Conservation (phyloP, 2,888 invertebrate genomes). For the Synanthedon formicaeformis region DNA sequence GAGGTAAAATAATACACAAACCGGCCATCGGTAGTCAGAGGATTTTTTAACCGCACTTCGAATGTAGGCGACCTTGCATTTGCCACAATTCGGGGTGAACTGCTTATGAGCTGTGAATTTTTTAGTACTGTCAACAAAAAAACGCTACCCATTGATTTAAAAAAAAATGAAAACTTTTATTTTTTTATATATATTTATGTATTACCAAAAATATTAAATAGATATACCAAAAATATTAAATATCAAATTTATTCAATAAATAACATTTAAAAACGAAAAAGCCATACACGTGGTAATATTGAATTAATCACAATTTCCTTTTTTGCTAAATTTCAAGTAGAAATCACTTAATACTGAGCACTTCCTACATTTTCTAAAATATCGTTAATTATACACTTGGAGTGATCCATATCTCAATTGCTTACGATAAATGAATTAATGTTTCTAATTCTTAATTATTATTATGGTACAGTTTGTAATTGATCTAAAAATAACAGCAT, state of each 20-base stretch:
- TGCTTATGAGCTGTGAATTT: constrained; percentile 14
- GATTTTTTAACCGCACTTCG: constrained; percentile 14
- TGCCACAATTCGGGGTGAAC: constrained; percentile 55
- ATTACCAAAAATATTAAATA: too few species aligned
- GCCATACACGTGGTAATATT: too few species aligned
- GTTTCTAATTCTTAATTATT: background rate
- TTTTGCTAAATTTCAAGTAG: too few species aligned
- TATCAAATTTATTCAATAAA: too few species aligned
- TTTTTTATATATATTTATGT: too few species aligned
- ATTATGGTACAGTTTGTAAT: background rate
- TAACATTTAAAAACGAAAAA: too few species aligned
- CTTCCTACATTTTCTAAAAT: background rate
- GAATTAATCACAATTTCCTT: too few species aligned
- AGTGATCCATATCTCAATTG: background rate
- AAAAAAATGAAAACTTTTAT: too few species aligned
- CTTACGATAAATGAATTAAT: background rate
- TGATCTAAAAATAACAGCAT: background rate
- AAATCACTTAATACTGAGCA: background rate
- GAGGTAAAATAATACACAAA: background rate
- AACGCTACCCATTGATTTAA: background rate
- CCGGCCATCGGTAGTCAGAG: background rate
- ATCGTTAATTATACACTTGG: background rate
- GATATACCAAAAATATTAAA: too few species aligned
- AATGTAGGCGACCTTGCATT: constrained; percentile 56
- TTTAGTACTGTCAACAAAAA: constrained; percentile 9